Evolutionary conservation across 2,113 vertebrate genomes (phyloP), one percentile per base, ranked within the genome.

Genomic region (Sakesphorus luctuosus): DNA sequence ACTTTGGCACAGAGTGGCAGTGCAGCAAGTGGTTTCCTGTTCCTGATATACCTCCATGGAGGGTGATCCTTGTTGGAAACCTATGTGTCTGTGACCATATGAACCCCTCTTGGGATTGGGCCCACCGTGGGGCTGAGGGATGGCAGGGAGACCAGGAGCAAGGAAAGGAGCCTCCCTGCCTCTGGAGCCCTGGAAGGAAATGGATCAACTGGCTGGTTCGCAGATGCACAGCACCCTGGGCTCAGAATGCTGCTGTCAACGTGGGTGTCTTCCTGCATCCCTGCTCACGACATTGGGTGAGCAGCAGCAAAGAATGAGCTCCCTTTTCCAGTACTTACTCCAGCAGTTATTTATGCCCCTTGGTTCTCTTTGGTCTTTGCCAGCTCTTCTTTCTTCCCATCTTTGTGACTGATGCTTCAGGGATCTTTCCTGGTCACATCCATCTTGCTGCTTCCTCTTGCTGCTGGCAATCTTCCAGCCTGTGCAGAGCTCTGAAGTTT

Each of bases 341-440:
- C 36, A 14, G 44, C 4, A 3, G 46, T 94, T 87, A 69, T 79
- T 93, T 77, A 59, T 75, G 35, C 62, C 72, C 2, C 0, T 17
- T 49, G 61, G 28, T 63, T 82, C 56, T 52, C 52, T 71, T 29
- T 15, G 44, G 33, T 74, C 68, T 80, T 84, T 0, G 0, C 65
- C 76, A 67, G 63, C 26, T 90, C 72, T 93, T 77, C 43, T 92
- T 77, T 80, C 59, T 71, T 94, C 38, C 40, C 31, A 3, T 82
- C 49, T 78, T 40, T 0, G 0, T 82, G 72, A 83, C 47, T 77
- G 69, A 87, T 89, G 77, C 49, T 92, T 67, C 0, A 1, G 33
- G 84, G 87, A 81, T 77, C 86, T 83, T 88, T 84, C 72, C 72
- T 81, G 61, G 25, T 84, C 89, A 44, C 76, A 74, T 94, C 89